Percentiles rank a stretch among this genome's conserved stretches.
Evolutionary conservation across 1,140 invertebrate genomes (phyloP).

Genomic region (Stegodyphus dumicola): DNA sequence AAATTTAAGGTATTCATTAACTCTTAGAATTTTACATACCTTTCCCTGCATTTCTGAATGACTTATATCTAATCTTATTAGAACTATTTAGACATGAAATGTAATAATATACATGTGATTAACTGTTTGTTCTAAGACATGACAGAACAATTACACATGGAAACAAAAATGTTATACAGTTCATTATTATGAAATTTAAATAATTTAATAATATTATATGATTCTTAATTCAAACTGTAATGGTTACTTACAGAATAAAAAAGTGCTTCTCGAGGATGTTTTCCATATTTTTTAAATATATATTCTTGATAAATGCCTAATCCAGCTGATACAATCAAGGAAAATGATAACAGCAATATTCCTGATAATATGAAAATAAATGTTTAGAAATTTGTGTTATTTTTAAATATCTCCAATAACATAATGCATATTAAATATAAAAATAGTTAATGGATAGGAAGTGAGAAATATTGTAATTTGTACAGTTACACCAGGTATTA

Average conservation of each 20-base stretch:
- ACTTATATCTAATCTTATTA: background rate
- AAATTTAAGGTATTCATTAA: too few species aligned
- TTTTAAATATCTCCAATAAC: too few species aligned
- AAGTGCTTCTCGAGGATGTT: conserved; percentile 93
- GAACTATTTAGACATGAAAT: background rate
- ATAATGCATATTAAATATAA: too few species aligned
- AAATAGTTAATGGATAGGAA: too few species aligned
- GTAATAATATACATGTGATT: background rate
- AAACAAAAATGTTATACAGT: background rate
- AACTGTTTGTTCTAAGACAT: background rate
- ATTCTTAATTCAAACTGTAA: background rate
- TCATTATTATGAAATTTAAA: background rate
- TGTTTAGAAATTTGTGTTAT: too few species aligned
- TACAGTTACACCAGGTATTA: too few species aligned
- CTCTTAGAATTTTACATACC: too few species aligned
- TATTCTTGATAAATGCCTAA: conserved; percentile 98
- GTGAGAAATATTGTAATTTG: too few species aligned
- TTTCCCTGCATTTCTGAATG: background rate
- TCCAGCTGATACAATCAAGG: conserved; percentile 90
- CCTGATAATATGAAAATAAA: too few species aligned
- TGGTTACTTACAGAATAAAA: conserved; percentile 82
- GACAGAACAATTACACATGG: background rate
- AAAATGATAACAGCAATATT: conserved; percentile 75
- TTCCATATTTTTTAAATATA: conserved; percentile 87
- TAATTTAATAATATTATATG: conserved; percentile 1